Evolutionary conservation across 2,797 vertebrate species (phyloP).

Genomic region (Yasuhikotakia modesta): DNA sequence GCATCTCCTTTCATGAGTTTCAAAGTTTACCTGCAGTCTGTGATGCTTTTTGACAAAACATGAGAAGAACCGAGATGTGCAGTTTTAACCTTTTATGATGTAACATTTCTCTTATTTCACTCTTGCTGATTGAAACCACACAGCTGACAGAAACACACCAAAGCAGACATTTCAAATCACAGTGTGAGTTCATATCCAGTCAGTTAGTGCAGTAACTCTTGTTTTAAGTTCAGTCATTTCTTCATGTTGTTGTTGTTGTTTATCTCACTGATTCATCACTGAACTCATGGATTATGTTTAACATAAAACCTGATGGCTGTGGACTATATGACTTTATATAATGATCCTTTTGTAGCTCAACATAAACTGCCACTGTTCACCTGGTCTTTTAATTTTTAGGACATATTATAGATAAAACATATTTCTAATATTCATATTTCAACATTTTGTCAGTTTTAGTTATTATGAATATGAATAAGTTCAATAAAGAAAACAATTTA

Average conservation of each 20-base stretch:
- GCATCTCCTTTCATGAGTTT: background rate
- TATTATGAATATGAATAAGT: background rate
- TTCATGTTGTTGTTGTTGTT: background rate
- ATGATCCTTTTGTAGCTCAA: background rate
- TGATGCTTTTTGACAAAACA: too few species aligned
- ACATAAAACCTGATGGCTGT: background rate
- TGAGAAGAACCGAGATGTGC: too few species aligned
- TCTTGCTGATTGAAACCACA: background rate
- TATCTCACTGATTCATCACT: background rate
- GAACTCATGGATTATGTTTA: background rate
- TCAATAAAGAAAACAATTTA: conserved; percentile 11
- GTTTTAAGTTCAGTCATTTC: background rate
- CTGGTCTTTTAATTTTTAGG: background rate
- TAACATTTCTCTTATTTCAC: background rate
- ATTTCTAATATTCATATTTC: background rate
- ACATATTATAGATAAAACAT: background rate
- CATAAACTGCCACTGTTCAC: background rate
- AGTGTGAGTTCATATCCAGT: background rate
- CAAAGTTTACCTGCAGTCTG: background rate
- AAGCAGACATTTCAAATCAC: background rate
- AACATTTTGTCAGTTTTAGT: background rate
- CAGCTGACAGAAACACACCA: background rate
- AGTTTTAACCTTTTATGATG: background rate
- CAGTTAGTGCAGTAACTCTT: background rate
- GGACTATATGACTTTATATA: too few species aligned